phyloP scores from a whole-genome alignment of 1,140 invertebrate species.

The Drosophila ananassae region DNA sequence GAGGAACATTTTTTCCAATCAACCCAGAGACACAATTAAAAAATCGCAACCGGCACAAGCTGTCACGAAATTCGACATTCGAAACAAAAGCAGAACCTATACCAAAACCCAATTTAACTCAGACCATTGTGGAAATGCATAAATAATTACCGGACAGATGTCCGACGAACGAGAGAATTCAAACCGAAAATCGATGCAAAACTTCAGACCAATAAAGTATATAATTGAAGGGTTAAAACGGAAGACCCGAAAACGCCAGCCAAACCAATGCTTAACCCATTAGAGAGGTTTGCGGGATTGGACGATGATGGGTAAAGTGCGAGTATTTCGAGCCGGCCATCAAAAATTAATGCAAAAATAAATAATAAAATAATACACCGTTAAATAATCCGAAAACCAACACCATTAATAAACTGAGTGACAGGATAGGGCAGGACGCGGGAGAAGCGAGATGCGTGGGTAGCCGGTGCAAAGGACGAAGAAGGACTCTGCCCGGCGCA shows the following conservation, averaged over 20 bases:
- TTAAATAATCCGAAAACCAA: conserved; percentile 84
- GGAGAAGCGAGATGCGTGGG: neutral
- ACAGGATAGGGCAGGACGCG: conserved; percentile 27
- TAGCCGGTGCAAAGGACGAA: neutral
- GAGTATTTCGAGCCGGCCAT: conserved; percentile 48
- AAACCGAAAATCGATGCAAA: conserved; percentile 54
- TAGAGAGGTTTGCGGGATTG: conserved; percentile 45
- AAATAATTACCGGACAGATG: conserved; percentile 45
- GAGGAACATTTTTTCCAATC: conserved; percentile 18
- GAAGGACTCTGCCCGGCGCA: neutral
- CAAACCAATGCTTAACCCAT: conserved; percentile 37
- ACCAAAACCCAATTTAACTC: conserved; percentile 18
- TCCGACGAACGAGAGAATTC: conserved; percentile 51
- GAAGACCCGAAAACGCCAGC: neutral
- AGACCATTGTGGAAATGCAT: conserved; percentile 23
- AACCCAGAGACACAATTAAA: conserved; percentile 35
- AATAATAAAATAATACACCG: conserved; percentile 84
- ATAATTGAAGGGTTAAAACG: conserved; percentile 47
- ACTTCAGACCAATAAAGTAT: conserved; percentile 34
- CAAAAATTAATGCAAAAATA: conserved; percentile 84
- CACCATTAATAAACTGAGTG: conserved; percentile 81
- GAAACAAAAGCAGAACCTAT: conserved; percentile 11
- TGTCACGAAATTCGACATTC: conserved; percentile 19
- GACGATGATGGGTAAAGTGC: conserved; percentile 16
- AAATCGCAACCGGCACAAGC: conserved; percentile 8